Conservation (phyloP, 2,113 vertebrate species). For the Heterochromis multidens region DNA sequence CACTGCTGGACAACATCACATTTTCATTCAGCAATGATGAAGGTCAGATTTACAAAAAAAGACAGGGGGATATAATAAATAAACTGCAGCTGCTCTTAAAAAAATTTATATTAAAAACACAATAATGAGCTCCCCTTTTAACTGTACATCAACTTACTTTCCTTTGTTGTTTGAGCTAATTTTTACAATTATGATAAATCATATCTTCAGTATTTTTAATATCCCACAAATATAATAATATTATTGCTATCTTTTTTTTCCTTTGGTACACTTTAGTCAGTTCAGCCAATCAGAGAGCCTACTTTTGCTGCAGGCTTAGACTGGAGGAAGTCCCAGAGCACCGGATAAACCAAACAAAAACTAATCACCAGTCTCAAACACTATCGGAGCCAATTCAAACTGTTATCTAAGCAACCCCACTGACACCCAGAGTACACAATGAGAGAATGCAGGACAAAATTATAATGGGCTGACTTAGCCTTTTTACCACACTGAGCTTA, state of each 20-base stretch:
- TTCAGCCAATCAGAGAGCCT: constrained; percentile 16
- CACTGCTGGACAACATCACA: constrained; percentile 65
- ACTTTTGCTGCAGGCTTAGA: constrained; percentile 28
- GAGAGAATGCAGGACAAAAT: not conserved
- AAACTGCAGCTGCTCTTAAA: not conserved
- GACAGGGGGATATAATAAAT: not conserved
- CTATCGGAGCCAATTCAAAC: constrained; percentile 2
- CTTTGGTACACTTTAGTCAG: not conserved
- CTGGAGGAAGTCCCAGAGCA: constrained; percentile 30
- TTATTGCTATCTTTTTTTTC: not conserved
- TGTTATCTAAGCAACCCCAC: constrained; percentile 25
- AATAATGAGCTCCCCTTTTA: not conserved
- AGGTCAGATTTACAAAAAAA: constrained; percentile 59
- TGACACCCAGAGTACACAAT: not conserved
- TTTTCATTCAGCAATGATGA: constrained; percentile 52
- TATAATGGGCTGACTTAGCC: not conserved
- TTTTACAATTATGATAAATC: not conserved
- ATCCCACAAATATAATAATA: not conserved
- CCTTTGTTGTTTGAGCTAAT: not conserved
- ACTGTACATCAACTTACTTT: not conserved
- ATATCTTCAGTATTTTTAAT: not conserved
- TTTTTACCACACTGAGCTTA: not conserved
- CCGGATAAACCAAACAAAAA: constrained; percentile 35
- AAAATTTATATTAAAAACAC: not conserved
- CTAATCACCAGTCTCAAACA: constrained; percentile 3